Evolutionary conservation across 2,113 vertebrate genomes (phyloP).

Genomic region (Ictidomys tridecemlineatus): DNA sequence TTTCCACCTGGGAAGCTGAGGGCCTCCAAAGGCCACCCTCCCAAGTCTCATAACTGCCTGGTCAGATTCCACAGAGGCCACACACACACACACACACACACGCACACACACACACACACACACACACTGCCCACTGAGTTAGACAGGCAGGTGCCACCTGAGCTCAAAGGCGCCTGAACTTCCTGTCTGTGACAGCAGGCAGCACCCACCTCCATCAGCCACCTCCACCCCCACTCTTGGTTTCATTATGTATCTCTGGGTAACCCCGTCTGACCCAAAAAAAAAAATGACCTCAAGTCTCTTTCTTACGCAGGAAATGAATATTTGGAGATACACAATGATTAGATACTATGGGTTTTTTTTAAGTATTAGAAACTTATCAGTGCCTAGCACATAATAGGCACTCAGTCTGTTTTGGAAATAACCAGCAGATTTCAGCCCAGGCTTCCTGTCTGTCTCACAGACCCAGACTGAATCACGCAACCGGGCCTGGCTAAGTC

Average conservation of each 20-base stretch:
- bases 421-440: background rate
- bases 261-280: constrained; percentile 19
- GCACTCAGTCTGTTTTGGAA: background rate
- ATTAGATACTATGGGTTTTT: background rate
- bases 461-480: background rate
- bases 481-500: background rate
- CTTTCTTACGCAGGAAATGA: constrained; percentile 22
- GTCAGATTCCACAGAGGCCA: constrained; percentile 9
- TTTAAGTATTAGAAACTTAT: background rate
- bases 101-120: too few relatives aligned
- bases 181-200: constrained; percentile 41
- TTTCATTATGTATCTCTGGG: constrained; percentile 5
- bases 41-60: background rate
- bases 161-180: constrained; percentile 2
- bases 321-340: background rate
- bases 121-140: background rate
- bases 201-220: background rate
- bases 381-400: too few relatives aligned
- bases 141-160: background rate
- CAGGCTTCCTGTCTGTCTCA: background rate
- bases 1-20: background rate
- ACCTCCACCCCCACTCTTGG: background rate
- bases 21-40: background rate
- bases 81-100: too few relatives aligned
- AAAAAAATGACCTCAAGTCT: background rate